Base-by-base conservation (phyloP, 2,113 vertebrate species). In the Ovibos moschatus region DNA sequence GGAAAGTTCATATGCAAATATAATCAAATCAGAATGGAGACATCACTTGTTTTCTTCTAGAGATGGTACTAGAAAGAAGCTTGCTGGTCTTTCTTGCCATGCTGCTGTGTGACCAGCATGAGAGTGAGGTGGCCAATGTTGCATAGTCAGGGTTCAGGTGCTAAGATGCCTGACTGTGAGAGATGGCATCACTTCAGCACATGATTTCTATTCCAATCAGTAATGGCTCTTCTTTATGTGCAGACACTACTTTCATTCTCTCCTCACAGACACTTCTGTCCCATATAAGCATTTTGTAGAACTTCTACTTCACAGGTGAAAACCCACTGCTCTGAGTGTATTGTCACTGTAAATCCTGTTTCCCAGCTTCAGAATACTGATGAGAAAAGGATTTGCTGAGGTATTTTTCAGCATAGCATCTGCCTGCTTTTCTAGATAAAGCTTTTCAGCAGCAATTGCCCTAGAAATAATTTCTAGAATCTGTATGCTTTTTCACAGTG, bases 401-500 rank as follows among this genome's bases (percentile, higher is more conserved):
- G 71, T 55, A 23, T 76, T 96, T 64, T 88, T 92, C 36, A 17
- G 7, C 11, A 33, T 13, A 81, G 16, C 7, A 27, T 78, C 12
- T 27, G 16, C 84, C 27, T 50, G 9, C 33, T 55, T 87, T 60
- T 47, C 62, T n/a, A 74, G 10, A 36, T 58, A 33, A 92, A 55
- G 6, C 36, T 58, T 67, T 15, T 91, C 30, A 86, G 25, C 14
- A 33, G 43, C 81, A 57, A 82, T 40, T 88, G 53, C 93, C 33
- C 62, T 78, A 64, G 40, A 60, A 78, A 36, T 81, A 36, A 30
- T 89, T 89, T 93, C 51, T 84, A 40, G n/a, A 82, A 50, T 82
- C n/a, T 40, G 5, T 71, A 2, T 82, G 86, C 6, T 36, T 96
- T 91, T 71, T 55, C 47, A 53, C 19, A 36, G 84, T 64, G 14